phyloP scores from a whole-genome alignment of 2,797 vertebrate genomes.

The Falco biarmicus region DNA sequence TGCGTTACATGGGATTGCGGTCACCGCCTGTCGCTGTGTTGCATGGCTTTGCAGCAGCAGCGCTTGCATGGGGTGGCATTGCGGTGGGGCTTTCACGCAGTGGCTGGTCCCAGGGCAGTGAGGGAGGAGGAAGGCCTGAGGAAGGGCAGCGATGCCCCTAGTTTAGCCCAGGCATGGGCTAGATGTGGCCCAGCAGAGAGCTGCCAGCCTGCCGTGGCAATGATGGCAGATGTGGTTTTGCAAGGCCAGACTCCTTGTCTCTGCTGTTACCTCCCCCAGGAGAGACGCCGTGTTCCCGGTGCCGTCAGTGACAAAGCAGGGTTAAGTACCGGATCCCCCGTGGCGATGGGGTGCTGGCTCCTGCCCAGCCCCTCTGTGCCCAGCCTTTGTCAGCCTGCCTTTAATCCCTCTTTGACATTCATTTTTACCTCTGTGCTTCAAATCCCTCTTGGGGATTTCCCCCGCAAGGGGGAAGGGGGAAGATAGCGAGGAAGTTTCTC shows the following conservation, averaged over 20 bases:
- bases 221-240: fast-evolving
- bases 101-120: background rate
- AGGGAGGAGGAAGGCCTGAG: background rate
- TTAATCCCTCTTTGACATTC: slow-evolving; percentile 35
- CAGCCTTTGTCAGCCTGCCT: background rate
- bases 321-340: background rate
- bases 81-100: background rate
- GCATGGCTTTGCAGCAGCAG: background rate
- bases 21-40: fast-evolving
- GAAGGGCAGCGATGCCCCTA: background rate
- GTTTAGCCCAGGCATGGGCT: fast-evolving
- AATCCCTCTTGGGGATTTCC: background rate
- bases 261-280: too few relatives aligned
- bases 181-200: too few relatives aligned
- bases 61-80: fast-evolving
- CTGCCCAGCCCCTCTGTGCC: background rate
- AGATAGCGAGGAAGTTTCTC: background rate
- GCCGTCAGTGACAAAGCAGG: background rate
- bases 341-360: background rate
- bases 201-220: background rate
- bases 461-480: background rate
- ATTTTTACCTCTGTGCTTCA: background rate
- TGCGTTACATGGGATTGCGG: fast-evolving
- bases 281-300: background rate
- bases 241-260: background rate